Percentiles rank a stretch among this genome's conserved stretches.
phyloP scores from a whole-genome alignment of 2,113 vertebrate genomes.

The Pyrgilauda ruficollis region DNA sequence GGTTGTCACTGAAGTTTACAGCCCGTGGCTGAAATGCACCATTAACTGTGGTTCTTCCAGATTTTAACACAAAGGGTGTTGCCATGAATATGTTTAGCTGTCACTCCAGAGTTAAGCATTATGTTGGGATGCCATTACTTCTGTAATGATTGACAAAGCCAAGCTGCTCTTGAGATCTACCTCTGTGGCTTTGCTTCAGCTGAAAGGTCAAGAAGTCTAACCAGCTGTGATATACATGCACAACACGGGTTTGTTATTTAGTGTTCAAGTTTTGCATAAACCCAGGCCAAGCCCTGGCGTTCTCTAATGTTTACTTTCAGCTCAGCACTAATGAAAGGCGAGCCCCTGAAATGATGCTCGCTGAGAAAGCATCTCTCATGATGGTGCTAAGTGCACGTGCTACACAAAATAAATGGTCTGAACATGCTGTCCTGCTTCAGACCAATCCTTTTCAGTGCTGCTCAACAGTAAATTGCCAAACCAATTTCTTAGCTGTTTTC shows the following conservation, averaged over 20 bases:
- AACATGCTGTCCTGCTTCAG: neutral
- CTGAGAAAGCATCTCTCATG: constrained; percentile 9
- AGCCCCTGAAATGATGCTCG: neutral
- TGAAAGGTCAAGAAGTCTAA: constrained; percentile 33
- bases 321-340: neutral
- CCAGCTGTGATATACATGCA: neutral
- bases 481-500: constrained; percentile 13
- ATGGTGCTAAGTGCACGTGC: neutral
- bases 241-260: neutral
- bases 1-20: constrained; percentile 65
- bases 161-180: constrained; percentile 13
- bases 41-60: constrained; percentile 65
- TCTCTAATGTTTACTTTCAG: neutral
- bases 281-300: neutral
- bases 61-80: constrained; percentile 73
- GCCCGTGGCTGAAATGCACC: constrained; percentile 60
- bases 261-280: constrained; percentile 4
- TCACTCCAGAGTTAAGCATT: constrained; percentile 75
- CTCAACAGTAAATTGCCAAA: neutral
- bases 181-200: constrained; percentile 21
- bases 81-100: constrained; percentile 66
- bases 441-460: neutral
- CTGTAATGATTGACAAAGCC: constrained; percentile 73
- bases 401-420: neutral
- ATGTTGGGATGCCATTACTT: constrained; percentile 44